Base-by-base conservation (phyloP, 2,888 invertebrate species). In the Chloroclysta siterata region DNA sequence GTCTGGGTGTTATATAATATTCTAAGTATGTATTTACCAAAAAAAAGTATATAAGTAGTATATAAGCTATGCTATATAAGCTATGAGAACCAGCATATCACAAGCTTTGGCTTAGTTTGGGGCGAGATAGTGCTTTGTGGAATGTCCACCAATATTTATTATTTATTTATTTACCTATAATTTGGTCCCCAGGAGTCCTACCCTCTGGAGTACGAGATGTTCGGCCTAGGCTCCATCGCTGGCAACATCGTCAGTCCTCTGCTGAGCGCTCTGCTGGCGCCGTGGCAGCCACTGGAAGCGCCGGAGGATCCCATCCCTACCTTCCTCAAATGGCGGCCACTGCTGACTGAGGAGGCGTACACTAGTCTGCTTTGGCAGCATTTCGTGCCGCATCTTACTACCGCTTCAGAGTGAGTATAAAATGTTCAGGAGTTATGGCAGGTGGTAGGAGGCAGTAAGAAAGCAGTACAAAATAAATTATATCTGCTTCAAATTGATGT, bases 301-400 rank as follows among this genome's bases (percentile, higher is more conserved):
- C 96, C 97, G 0, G 94, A 94, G 4, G 94, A 94, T 61, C 95
- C 95, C 10, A 81, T 95, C 15, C 94, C 94, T 0, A 86, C 95
- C 14, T 95, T 97, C 72, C 88, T 94, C 53, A 95, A 95, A 72
- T 97, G 97, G 97, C 94, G 95, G 73, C 90, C 91, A 42, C 93
- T 97, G 69, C 84, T 97, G 46, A 92, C 94, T 6, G 89, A 94
- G 44, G 95, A 94, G 72, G 96, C 97, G 0, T 98, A 97, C 80
- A 96, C 97, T 86, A 95, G 95, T 75, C 90, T 98, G 63, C 90
- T 99, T 72, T 98, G 98, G 98, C 97, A 97, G 80, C 95, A 97
- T 66, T 97, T 98, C 95, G 95, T 98, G 93, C 98, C 98, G n/a
- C 94, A 94, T 64, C 93, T 98, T 66, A 94, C 96, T 74, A 93